phyloP scores from a whole-genome alignment of 2,888 invertebrate genomes.

The Geotrupes spiniger region DNA sequence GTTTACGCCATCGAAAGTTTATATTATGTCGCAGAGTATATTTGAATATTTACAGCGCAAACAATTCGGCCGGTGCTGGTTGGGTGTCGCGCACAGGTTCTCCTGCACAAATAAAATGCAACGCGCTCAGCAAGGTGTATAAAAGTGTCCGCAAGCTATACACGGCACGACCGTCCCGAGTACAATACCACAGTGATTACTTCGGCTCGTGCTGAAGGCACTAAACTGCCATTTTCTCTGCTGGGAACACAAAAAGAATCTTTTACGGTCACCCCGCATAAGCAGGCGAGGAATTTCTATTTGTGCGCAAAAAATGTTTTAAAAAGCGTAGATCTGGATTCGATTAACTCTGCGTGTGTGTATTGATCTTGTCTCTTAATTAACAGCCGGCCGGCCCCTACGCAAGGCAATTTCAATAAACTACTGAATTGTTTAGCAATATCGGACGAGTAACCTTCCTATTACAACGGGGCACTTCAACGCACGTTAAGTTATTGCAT shows the following conservation, averaged over 20 bases:
- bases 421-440: conserved; percentile 20
- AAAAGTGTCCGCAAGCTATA: conserved; percentile 31
- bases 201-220: conserved; percentile 40
- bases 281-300: conserved; percentile 12
- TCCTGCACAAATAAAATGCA: conserved; percentile 18
- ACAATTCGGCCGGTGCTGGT: conserved; percentile 10
- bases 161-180: conserved; percentile 32
- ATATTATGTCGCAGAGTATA: conserved; percentile 18
- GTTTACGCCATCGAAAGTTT: conserved; percentile 14
- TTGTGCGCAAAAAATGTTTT: not conserved
- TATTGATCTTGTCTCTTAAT: conserved; percentile 15
- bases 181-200: conserved; percentile 44
- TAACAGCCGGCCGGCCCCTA: conserved; percentile 13
- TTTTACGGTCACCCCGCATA: conserved; percentile 14
- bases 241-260: conserved; percentile 20
- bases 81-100: conserved; percentile 17
- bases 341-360: conserved; percentile 12
- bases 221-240: conserved; percentile 35
- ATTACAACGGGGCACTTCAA: too few species aligned
- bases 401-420: conserved; percentile 19
- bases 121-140: conserved; percentile 24
- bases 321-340: conserved; percentile 9
- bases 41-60: conserved; percentile 17
- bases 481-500: too few species aligned
- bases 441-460: too few species aligned